Conservation (phyloP, 2,888 invertebrate genomes). For the Galerucella pusilla region DNA sequence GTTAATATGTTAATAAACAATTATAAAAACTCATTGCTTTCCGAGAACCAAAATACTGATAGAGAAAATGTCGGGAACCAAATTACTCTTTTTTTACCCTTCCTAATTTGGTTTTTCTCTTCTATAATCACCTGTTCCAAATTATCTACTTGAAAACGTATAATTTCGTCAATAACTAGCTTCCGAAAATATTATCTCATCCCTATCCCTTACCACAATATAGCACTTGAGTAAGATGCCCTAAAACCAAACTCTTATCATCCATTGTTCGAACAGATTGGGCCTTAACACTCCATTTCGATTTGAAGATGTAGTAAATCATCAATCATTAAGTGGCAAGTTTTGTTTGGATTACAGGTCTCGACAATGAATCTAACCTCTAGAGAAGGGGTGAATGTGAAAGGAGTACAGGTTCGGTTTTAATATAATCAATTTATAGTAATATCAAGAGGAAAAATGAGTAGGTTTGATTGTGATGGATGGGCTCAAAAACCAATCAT, state of each 20-base stretch:
- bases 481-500: too few relatives aligned
- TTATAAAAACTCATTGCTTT: too few relatives aligned
- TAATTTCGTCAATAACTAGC: not conserved
- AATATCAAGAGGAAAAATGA: not conserved
- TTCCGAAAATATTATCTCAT: slow-evolving; percentile 16
- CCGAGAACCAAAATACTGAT: too few relatives aligned
- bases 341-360: slow-evolving; percentile 55
- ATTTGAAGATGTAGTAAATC: slow-evolving; percentile 43
- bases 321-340: slow-evolving; percentile 57
- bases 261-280: slow-evolving; percentile 56
- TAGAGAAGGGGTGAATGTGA: slow-evolving; percentile 35
- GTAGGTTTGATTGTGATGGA: not conserved
- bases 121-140: too few relatives aligned
- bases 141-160: not conserved
- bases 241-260: slow-evolving; percentile 48
- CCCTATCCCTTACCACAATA: slow-evolving; percentile 36
- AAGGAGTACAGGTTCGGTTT: slow-evolving; percentile 10
- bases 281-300: slow-evolving; percentile 51
- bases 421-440: not conserved
- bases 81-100: too few relatives aligned
- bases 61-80: too few relatives aligned
- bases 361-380: slow-evolving; percentile 52
- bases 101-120: too few relatives aligned
- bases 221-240: slow-evolving; percentile 54
- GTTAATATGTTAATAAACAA: too few relatives aligned